Evolutionary conservation across 2,888 invertebrate species (phyloP).

Genomic region (Bhutanitis thaidina): DNA sequence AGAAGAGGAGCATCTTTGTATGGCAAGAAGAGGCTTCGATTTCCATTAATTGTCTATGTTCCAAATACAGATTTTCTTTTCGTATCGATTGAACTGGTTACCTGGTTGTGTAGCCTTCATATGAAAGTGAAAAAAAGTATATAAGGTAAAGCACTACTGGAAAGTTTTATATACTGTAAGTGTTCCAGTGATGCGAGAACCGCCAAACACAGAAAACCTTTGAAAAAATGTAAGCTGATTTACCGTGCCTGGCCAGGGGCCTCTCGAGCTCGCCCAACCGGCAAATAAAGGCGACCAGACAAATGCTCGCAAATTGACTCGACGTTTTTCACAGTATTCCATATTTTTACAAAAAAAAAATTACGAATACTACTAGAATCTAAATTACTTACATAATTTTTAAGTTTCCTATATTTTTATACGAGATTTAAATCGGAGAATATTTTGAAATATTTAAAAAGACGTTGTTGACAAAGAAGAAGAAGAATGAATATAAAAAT

Average conservation of each 20-base stretch:
- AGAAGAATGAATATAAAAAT: too few species aligned
- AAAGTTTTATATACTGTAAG: conserved; percentile 59
- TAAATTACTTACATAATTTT: background rate
- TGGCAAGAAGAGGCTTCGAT: too few species aligned
- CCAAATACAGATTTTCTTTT: too few species aligned
- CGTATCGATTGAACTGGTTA: too few species aligned
- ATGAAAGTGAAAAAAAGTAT: background rate
- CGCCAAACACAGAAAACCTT: conserved; percentile 74
- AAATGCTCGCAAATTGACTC: conserved; percentile 77
- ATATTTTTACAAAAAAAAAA: conserved; percentile 47
- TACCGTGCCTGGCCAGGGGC: conserved; percentile 63
- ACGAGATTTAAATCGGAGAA: too few species aligned
- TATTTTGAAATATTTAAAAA: too few species aligned
- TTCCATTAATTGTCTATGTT: too few species aligned
- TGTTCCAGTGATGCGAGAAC: conserved; percentile 56
- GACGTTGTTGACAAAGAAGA: too few species aligned
- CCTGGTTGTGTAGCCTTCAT: too few species aligned
- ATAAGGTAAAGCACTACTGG: conserved; percentile 51
- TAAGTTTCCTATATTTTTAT: background rate
- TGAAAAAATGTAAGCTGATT: conserved; percentile 78
- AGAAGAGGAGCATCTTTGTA: too few species aligned
- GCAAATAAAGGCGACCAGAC: conserved; percentile 77
- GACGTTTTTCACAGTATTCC: conserved; percentile 70
- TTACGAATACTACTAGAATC: conserved; percentile 3
- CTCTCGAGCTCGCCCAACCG: conserved; percentile 65